phyloP scores from a whole-genome alignment of 2,888 invertebrate genomes.

The Fragum whitleyi region DNA sequence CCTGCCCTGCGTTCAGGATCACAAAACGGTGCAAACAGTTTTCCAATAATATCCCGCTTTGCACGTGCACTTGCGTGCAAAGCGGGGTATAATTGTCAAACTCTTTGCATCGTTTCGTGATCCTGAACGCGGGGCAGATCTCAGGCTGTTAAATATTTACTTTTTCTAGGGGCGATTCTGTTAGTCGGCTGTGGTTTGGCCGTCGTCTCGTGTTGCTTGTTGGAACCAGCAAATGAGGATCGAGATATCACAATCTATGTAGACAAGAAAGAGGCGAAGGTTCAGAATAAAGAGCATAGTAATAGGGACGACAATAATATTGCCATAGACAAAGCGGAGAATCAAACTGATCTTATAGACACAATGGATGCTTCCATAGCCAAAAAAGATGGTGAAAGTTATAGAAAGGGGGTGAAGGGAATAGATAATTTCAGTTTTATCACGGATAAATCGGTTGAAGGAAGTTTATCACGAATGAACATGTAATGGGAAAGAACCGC shows the following conservation, averaged over 20 bases:
- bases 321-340: neutral
- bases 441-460: neutral
- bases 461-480: too few relatives aligned
- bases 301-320: neutral
- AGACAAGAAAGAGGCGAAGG: neutral
- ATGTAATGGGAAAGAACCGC: too few relatives aligned
- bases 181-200: slow-evolving; percentile 18
- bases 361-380: neutral
- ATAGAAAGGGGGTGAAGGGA: neutral
- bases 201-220: slow-evolving; percentile 9
- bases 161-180: neutral
- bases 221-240: neutral
- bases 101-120: too few relatives aligned
- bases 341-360: neutral
- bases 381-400: neutral
- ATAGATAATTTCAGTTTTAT: neutral
- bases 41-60: too few relatives aligned
- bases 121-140: too few relatives aligned
- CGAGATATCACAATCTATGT: neutral
- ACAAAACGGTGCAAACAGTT: too few relatives aligned
- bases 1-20: too few relatives aligned
- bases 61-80: too few relatives aligned
- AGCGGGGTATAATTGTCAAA: too few relatives aligned
- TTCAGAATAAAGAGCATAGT: neutral
- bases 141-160: too few relatives aligned